Evolutionary conservation across 2,888 invertebrate species (phyloP).

Genomic region (Philopedon plagiatum): DNA sequence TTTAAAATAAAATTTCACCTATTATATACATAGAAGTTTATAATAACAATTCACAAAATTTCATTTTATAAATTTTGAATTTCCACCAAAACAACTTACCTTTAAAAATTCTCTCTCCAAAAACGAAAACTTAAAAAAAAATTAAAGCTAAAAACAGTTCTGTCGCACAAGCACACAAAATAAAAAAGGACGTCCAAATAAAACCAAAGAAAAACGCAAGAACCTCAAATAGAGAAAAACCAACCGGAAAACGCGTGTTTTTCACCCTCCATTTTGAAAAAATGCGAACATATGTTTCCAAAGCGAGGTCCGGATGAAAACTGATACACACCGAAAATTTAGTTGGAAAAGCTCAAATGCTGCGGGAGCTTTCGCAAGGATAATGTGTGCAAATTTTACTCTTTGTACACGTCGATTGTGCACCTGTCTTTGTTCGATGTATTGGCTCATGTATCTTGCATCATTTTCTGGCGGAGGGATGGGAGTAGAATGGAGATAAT

Average conservation of each 20-base stretch:
- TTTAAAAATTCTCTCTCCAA: background rate
- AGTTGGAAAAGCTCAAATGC: conserved; percentile 42
- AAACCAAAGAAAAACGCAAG: background rate
- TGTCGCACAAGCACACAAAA: background rate
- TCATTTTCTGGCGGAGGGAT: background rate
- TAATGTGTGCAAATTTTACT: background rate
- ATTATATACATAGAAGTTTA: too few species aligned
- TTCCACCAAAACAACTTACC: background rate
- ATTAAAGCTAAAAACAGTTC: background rate
- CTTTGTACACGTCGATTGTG: background rate
- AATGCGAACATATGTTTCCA: conserved; percentile 9
- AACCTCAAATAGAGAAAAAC: conserved; percentile 14
- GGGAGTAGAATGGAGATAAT: background rate
- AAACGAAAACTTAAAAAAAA: background rate
- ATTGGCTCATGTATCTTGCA: background rate
- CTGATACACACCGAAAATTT: conserved; percentile 43
- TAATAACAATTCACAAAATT: too few species aligned
- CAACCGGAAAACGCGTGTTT: conserved; percentile 26
- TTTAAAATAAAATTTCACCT: too few species aligned
- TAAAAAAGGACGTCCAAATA: background rate
- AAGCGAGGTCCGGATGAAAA: conserved; percentile 30
- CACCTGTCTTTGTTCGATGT: background rate
- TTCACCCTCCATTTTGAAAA: conserved; percentile 16
- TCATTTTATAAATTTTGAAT: too few species aligned
- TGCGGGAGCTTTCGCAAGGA: conserved; percentile 33